Conservation (phyloP, 1,140 invertebrate species). For the Bombus sylvicola region DNA sequence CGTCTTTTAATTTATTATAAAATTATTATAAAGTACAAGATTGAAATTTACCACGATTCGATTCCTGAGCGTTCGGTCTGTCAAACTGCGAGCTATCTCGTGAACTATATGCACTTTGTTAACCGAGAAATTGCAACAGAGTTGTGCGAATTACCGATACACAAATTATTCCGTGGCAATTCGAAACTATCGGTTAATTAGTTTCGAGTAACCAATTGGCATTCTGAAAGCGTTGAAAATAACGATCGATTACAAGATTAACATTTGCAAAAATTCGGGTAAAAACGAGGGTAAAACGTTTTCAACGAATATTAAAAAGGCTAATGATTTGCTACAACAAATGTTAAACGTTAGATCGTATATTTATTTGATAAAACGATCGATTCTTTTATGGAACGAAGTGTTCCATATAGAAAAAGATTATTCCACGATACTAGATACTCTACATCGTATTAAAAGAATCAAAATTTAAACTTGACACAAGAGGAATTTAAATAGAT, state of each 20-base stretch:
- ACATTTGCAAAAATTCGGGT: not conserved
- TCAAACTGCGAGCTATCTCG: no score
- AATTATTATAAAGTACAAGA: not conserved
- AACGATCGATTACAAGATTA: not conserved
- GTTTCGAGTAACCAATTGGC: not conserved
- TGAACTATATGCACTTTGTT: not conserved
- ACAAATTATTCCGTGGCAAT: not conserved
- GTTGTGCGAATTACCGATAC: not conserved
- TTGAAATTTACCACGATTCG: not conserved
- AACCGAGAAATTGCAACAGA: not conserved
- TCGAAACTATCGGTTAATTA: not conserved
- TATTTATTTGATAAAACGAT: not conserved
- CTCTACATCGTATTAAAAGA: no score
- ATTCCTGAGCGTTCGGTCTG: not conserved
- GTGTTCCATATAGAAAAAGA: no score
- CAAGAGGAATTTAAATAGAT: no score
- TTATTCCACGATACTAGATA: no score
- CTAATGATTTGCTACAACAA: no score
- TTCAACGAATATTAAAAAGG: not conserved
- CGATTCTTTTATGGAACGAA: no score
- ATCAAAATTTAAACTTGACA: no score
- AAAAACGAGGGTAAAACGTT: no score
- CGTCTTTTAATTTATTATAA: rapidly evolving
- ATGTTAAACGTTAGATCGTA: no score
- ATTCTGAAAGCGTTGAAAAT: not conserved